phyloP scores from a whole-genome alignment of 2,797 vertebrate genomes.

The Harpagifer antarcticus region DNA sequence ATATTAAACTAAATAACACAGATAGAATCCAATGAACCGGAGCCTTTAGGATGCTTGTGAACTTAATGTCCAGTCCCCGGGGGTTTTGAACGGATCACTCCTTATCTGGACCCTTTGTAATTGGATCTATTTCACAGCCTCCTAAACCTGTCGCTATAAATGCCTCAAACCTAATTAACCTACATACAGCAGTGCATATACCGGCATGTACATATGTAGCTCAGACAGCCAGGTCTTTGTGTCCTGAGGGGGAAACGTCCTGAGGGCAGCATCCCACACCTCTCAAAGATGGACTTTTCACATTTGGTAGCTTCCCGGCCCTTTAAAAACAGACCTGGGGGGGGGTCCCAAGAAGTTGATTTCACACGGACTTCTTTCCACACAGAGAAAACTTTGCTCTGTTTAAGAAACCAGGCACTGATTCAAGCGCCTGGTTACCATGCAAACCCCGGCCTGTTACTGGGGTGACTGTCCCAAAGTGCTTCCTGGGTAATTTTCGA shows the following conservation, averaged over 20 bases:
- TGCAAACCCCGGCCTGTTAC: constrained; percentile 84
- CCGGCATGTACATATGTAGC: constrained; percentile 27
- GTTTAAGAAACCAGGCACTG: constrained; percentile 80
- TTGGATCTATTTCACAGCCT: constrained; percentile 51
- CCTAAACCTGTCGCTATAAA: constrained; percentile 44
- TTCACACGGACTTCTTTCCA: constrained; percentile 80
- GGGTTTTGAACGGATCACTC: constrained; percentile 40
- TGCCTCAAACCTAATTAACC: constrained; percentile 56
- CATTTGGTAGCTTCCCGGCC: constrained; percentile 56
- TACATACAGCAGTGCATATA: constrained; percentile 19
- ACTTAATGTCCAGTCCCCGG: constrained; percentile 72
- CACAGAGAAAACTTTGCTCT: constrained; percentile 70
- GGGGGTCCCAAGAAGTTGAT: constrained; percentile 74
- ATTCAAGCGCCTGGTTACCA: constrained; percentile 85
- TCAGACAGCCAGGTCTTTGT: constrained; percentile 65
- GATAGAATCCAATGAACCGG: constrained; percentile 67
- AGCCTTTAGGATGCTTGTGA: constrained; percentile 74
- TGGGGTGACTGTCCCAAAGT: constrained; percentile 86
- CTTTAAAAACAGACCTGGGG: constrained; percentile 19
- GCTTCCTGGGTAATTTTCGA: constrained; percentile 89
- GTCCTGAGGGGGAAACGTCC: constrained; percentile 40
- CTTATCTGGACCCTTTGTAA: constrained; percentile 51
- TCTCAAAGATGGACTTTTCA: constrained; percentile 67
- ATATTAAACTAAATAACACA: constrained; percentile 74
- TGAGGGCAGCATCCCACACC: constrained; percentile 59